phyloP scores from a whole-genome alignment of 1,140 invertebrate genomes.

The Phymastichus coffea region DNA sequence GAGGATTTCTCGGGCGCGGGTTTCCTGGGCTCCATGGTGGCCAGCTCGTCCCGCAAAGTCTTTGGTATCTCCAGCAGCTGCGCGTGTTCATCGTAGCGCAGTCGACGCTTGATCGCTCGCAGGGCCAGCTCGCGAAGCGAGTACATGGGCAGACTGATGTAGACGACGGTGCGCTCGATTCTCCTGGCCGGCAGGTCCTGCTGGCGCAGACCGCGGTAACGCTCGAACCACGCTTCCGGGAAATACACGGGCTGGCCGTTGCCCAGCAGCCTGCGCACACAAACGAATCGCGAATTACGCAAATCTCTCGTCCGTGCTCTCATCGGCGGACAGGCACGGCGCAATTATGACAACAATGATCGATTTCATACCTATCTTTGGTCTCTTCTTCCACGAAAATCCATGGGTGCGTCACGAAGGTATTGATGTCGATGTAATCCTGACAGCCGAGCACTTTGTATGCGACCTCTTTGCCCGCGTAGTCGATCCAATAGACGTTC shows the following conservation, averaged over 20 bases:
- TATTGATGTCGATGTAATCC: constrained; percentile 65
- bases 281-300: too few relatives aligned
- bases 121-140: constrained; percentile 46
- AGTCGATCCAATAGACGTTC: constrained; percentile 76
- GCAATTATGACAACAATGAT: too few relatives aligned
- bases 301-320: too few relatives aligned
- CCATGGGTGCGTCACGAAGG: constrained; percentile 74
- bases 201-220: constrained; percentile 19
- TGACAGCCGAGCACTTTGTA: constrained; percentile 60
- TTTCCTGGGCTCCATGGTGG: constrained; percentile 29
- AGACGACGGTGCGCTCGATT: constrained; percentile 37
- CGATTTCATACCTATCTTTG: constrained; percentile 60
- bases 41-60: constrained; percentile 40
- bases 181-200: constrained; percentile 25
- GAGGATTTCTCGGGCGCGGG: too few relatives aligned
- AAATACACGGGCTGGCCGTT: constrained; percentile 48
- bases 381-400: constrained; percentile 66
- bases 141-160: constrained; percentile 48
- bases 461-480: constrained; percentile 60
- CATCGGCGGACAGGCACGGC: too few relatives aligned
- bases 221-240: constrained; percentile 37
- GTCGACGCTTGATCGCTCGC: constrained; percentile 38
- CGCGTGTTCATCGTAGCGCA: constrained; percentile 46
- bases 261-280: constrained; percentile 40
- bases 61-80: constrained; percentile 43